Evolutionary conservation across 2,797 vertebrate genomes (phyloP), one percentile per base, ranked within the genome.

Genomic region (Gadopsis marmoratus): DNA sequence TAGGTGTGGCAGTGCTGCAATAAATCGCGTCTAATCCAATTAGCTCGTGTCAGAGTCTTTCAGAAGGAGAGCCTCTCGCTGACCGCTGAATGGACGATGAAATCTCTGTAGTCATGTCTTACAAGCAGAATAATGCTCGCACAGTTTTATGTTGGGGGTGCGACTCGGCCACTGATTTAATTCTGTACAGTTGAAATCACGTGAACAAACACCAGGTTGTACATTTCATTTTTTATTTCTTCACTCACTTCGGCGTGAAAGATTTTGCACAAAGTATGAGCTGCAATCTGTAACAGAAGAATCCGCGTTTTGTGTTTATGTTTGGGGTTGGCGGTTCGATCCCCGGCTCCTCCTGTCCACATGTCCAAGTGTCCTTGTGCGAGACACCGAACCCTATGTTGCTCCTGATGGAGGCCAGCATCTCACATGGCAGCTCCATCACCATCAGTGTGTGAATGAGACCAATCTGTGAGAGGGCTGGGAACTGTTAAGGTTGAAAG

Each of bases 1-100:
- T 31, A 70, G 74, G 74, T 75, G 79, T 58, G 71, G 45, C 33
- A 19, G 61, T 74, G 79, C 64, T 74, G 33, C 62, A 68, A 79
- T 70, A 75, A 87, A 81, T 80, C 65, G 68, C 0, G 37, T 47
- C 54, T 65, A 47, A 82, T 70, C 76, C 67, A 62, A 79, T 84
- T 17, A 81, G 70, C 56, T 78, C 41, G 50, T 53, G 65, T 68
- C 71, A 65, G 64, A 69, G 26, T 43, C 60, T 69, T 70, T 82
- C 63, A 60, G 19, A 59, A 66, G 29, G 39, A 76, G 35, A 55
- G 60, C 48, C 10, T 1, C 53, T 10, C 29, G 14, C 35, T 63
- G 74, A 51, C 74, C n/a, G 54, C 0, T 33, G 54, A 60, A 50
- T 1, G 56, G 53, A 45, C 47, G 6, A 3, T 45, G 5, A 74